Evolutionary conservation across 2,888 invertebrate genomes (phyloP).

Genomic region (Chelonus formosanus): DNA sequence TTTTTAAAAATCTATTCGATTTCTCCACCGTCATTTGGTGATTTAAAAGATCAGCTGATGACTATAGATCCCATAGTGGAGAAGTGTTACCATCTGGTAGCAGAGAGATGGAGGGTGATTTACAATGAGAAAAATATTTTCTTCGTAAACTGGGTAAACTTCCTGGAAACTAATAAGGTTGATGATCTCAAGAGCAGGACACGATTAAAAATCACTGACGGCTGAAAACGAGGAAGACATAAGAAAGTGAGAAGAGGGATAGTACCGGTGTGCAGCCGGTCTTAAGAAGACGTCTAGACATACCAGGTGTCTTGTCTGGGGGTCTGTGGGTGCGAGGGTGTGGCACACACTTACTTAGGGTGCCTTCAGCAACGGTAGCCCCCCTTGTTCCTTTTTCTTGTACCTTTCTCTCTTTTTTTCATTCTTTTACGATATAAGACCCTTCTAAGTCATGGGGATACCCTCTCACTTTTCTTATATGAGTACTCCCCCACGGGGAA

Average conservation of each 20-base stretch:
- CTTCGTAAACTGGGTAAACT: not conserved
- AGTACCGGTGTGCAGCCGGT: slow-evolving; percentile 33
- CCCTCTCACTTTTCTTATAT: slow-evolving; percentile 29
- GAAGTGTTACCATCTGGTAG: no score
- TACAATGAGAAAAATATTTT: not conserved
- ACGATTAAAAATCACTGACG: slow-evolving; percentile 3
- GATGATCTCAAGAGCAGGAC: not conserved
- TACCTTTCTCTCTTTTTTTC: slow-evolving; percentile 28
- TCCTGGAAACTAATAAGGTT: not conserved
- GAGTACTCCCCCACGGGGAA: slow-evolving; percentile 48
- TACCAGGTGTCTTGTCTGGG: slow-evolving; percentile 51
- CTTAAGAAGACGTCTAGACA: slow-evolving; percentile 48
- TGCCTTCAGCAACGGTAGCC: slow-evolving; percentile 35
- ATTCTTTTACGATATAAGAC: slow-evolving; percentile 37
- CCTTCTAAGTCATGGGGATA: slow-evolving; percentile 35
- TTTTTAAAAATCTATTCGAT: no score
- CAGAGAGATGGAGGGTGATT: no score
- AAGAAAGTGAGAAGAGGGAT: slow-evolving; percentile 3
- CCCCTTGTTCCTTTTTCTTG: slow-evolving; percentile 24
- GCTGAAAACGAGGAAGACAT: not conserved
- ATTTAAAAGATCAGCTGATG: no score
- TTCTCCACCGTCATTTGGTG: no score
- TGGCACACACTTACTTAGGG: slow-evolving; percentile 47
- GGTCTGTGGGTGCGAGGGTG: slow-evolving; percentile 45
- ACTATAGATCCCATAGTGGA: no score